These are phyloP conservation scores for Electrophaes corylata DNA, from an alignment of 2,888 invertebrate genomes.

Conservation along the genomic window DNA sequence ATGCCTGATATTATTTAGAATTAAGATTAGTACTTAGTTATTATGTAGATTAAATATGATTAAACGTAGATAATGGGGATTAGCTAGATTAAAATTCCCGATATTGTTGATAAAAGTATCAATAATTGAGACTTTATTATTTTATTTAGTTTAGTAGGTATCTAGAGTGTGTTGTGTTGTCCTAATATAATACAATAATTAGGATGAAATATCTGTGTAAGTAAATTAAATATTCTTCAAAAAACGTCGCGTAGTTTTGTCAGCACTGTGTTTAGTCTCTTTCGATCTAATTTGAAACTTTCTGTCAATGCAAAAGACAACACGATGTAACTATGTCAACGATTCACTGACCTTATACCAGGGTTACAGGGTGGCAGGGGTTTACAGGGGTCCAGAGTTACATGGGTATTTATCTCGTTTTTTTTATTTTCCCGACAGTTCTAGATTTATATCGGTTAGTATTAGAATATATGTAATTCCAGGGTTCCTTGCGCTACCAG, in stretches of 20 bases:
- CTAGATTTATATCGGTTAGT: too few species aligned
- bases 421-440: too few species aligned
- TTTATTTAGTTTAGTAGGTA: background rate
- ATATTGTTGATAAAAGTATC: constrained; percentile 20
- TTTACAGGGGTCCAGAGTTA: too few species aligned
- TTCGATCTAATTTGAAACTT: too few species aligned
- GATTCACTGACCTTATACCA: too few species aligned
- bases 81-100: constrained; percentile 15
- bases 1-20: background rate
- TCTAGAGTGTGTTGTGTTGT: constrained; percentile 5
- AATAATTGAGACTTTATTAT: constrained; percentile 1
- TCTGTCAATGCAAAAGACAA: too few species aligned
- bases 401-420: too few species aligned
- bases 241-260: background rate
- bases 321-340: too few species aligned
- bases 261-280: too few species aligned
- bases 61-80: constrained; percentile 15
- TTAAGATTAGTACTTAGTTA: constrained; percentile 4
- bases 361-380: too few species aligned
- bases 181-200: background rate
- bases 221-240: constrained; percentile 11
- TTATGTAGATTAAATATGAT: constrained; percentile 5
- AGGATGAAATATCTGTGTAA: constrained; percentile 31
- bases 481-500: constrained; percentile 54
- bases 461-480: too few species aligned